These are phyloP conservation scores for Campoplex nolae DNA, from an alignment of 2,888 invertebrate species.

Conservation along the genomic window DNA sequence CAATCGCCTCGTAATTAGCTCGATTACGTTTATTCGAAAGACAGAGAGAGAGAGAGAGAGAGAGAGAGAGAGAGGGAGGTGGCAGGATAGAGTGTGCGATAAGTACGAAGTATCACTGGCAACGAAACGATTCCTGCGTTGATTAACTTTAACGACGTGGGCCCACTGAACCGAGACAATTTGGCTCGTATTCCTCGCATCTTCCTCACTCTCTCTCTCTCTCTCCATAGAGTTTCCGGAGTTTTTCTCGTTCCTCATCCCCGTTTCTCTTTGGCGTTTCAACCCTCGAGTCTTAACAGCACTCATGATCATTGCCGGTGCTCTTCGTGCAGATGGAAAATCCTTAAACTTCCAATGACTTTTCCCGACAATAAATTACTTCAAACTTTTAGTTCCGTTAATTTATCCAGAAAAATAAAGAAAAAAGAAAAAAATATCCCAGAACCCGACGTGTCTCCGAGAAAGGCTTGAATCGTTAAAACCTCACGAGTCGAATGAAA, in stretches of 20 bases:
- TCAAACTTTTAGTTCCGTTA: conserved; percentile 4
- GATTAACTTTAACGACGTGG: conserved; percentile 70
- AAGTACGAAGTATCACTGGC: conserved; percentile 38
- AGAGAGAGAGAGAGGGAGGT: conserved; percentile 1
- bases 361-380: conserved; percentile 26
- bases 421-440: neutral
- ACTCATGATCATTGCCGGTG: conserved; percentile 2
- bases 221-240: conserved; percentile 29
- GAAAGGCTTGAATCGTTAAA: neutral
- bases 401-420: neutral
- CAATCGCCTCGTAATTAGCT: conserved; percentile 58
- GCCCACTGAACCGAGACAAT: conserved; percentile 64
- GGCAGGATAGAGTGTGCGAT: conserved; percentile 15
- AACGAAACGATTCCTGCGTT: conserved; percentile 63
- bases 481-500: neutral
- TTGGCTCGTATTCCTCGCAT: conserved; percentile 40
- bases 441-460: neutral
- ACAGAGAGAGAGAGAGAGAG: conserved; percentile 10
- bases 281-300: conserved; percentile 19
- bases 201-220: conserved; percentile 13
- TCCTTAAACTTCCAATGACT: conserved; percentile 41
- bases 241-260: neutral
- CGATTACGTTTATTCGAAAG: conserved; percentile 53
- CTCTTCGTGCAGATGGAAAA: conserved; percentile 19
- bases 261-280: neutral